These are phyloP conservation scores for Dendrocincla fuliginosa DNA, from an alignment of 2,797 vertebrate species.

Conservation along the genomic window DNA sequence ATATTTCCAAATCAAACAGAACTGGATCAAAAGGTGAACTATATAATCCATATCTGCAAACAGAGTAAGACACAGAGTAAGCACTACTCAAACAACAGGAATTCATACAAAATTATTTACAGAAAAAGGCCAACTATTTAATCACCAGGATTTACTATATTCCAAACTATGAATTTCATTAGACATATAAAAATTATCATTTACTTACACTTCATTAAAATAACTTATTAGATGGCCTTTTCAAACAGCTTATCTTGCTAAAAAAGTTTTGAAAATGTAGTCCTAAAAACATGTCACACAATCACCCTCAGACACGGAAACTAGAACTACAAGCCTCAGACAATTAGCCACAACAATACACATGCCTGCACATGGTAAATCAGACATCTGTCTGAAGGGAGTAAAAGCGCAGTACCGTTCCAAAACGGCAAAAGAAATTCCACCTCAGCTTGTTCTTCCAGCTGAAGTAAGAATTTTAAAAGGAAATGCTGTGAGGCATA, in stretches of 20 bases:
- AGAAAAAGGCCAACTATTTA: neutral
- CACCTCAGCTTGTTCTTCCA: neutral
- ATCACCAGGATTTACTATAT: neutral
- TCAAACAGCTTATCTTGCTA: neutral
- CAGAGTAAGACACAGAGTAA: neutral
- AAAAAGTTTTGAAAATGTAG: neutral
- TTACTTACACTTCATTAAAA: neutral
- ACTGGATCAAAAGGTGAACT: conserved; percentile 98
- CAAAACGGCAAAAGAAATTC: neutral
- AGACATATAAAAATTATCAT: neutral
- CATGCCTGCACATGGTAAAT: neutral
- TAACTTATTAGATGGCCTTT: neutral
- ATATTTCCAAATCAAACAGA: conserved; percentile 98
- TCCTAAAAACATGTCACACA: neutral
- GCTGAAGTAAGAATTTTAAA: neutral
- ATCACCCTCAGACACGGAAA: neutral
- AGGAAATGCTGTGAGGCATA: neutral
- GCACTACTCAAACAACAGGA: neutral
- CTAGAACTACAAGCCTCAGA: neutral
- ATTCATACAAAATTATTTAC: neutral
- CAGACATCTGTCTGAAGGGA: neutral
- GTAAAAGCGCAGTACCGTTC: neutral
- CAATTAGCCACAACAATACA: neutral
- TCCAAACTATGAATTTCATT: neutral
- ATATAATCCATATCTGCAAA: conserved; percentile 93